phyloP scores from a whole-genome alignment of 2,797 vertebrate species.

The Salmo trutta region DNA sequence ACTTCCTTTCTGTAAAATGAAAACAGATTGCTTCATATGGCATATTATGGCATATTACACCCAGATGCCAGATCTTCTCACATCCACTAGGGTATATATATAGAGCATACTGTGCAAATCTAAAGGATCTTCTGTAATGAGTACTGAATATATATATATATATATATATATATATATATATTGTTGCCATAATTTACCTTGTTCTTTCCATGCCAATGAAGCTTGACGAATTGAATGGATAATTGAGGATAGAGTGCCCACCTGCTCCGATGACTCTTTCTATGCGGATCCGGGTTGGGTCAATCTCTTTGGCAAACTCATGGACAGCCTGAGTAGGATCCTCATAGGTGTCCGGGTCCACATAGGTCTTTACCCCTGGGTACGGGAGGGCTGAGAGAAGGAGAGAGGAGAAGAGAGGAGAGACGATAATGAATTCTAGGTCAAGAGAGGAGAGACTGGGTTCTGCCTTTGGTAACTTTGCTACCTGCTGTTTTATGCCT shows the following conservation, averaged over 20 bases:
- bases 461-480: not conserved
- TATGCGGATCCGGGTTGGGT: constrained; percentile 91
- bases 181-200: not conserved
- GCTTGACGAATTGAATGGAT: not conserved
- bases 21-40: constrained; percentile 50
- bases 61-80: constrained; percentile 23
- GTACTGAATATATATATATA: not conserved
- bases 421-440: not conserved
- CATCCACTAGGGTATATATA: constrained; percentile 3
- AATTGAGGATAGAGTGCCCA: constrained; percentile 42
- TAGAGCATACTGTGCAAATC: not conserved
- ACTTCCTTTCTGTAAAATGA: constrained; percentile 25
- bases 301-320: constrained; percentile 95
- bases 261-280: constrained; percentile 95
- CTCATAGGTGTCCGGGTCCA: constrained; percentile 94
- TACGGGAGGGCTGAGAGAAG: constrained; percentile 62
- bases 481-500: not conserved
- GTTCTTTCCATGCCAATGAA: not conserved
- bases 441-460: not conserved
- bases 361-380: constrained; percentile 90
- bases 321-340: constrained; percentile 92
- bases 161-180: not conserved
- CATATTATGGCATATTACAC: constrained; percentile 46
- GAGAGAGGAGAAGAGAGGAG: not conserved
- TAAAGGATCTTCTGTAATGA: not conserved